Conservation (phyloP, 2,113 vertebrate species). For the Microtus oregoni region DNA sequence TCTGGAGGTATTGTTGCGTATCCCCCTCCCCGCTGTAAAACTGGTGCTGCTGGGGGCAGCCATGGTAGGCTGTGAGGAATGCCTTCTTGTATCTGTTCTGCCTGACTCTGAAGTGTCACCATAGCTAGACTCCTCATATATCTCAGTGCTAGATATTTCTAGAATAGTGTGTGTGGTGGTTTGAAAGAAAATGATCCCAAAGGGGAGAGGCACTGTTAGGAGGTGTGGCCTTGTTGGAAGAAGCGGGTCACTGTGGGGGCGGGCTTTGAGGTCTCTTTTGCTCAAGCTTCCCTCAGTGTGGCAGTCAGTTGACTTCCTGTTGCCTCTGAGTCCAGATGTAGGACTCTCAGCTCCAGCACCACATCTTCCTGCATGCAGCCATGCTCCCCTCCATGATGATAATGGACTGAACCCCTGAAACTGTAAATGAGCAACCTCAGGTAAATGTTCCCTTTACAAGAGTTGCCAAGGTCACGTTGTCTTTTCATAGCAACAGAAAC, state of each 20-base stretch:
- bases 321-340: not conserved
- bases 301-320: not conserved
- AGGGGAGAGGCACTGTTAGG: not conserved
- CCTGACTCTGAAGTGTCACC: not conserved
- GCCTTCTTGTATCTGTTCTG: not conserved
- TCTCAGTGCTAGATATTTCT: not conserved
- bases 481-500: not conserved
- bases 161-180: not conserved
- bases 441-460: not conserved
- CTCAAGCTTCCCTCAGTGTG: not conserved
- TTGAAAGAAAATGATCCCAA: not conserved
- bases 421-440: not conserved
- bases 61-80: not conserved
- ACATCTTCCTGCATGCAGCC: not conserved
- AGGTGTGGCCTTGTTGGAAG: not conserved
- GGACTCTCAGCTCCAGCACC: not conserved
- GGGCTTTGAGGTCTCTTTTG: not conserved
- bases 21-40: not conserved
- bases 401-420: not conserved
- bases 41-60: not conserved
- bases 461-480: not conserved
- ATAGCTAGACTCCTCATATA: not conserved
- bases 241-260: not conserved
- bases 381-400: not conserved
- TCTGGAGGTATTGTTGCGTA: not conserved